Percentiles rank a stretch among this genome's conserved stretches.
Conservation (phyloP, 2,797 vertebrate genomes). For the Lagocephalus sceleratus region DNA sequence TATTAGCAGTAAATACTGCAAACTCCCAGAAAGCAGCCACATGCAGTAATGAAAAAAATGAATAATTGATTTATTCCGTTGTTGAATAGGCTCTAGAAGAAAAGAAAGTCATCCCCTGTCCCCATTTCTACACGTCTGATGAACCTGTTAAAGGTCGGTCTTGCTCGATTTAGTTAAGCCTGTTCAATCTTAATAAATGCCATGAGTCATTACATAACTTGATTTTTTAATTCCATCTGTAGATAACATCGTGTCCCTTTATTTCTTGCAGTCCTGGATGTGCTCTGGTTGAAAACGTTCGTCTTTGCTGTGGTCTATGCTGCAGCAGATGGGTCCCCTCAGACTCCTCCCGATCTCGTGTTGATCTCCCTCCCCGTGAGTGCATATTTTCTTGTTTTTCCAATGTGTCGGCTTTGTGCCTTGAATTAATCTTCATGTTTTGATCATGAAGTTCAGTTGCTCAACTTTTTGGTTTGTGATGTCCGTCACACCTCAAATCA, state of each 20-base stretch:
- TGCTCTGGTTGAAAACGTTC: conserved; percentile 91
- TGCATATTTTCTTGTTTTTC: conserved; percentile 21
- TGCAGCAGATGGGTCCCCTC: conserved; percentile 86
- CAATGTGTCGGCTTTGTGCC: background rate
- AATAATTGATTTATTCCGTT: conserved; percentile 12
- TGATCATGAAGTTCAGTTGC: too few species aligned
- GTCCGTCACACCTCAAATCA: background rate
- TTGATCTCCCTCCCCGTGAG: conserved; percentile 88
- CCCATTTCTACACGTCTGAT: conserved; percentile 88
- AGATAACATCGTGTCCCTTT: conserved; percentile 3
- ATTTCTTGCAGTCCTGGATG: conserved; percentile 84
- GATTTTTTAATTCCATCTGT: background rate
- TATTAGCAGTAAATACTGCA: background rate
- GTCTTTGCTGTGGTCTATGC: conserved; percentile 91
- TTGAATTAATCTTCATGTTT: background rate
- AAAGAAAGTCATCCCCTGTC: conserved; percentile 91
- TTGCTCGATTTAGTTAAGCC: background rate
- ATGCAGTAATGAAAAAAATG: background rate
- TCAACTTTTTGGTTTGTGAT: too few species aligned
- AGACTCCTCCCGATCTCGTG: conserved; percentile 90
- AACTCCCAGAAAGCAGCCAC: background rate
- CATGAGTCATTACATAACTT: background rate
- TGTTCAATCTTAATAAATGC: background rate
- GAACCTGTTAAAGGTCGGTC: conserved; percentile 91
- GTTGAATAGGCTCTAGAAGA: conserved; percentile 85